Percentiles rank a stretch among this genome's conserved stretches.
These are phyloP conservation scores for Cephus spinipes DNA, from an alignment of 2,888 invertebrate species.

Conservation along the genomic window DNA sequence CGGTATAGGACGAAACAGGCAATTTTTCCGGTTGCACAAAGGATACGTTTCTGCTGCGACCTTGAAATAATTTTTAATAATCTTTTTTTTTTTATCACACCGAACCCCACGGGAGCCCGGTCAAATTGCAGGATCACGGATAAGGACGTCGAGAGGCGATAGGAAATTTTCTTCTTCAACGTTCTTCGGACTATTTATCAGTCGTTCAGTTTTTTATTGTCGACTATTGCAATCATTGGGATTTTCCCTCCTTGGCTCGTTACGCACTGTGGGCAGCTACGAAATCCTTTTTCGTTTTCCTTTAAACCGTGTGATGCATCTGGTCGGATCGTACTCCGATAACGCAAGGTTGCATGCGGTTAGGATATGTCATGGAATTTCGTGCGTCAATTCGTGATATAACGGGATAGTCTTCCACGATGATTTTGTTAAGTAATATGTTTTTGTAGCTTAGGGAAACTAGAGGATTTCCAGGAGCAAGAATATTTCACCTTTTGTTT, in stretches of 20 bases:
- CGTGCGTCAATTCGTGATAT: background rate
- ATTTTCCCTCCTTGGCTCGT: background rate
- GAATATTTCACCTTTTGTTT: background rate
- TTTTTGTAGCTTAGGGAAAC: background rate
- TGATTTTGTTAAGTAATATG: background rate
- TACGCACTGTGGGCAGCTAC: background rate
- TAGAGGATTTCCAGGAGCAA: background rate
- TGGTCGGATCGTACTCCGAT: background rate
- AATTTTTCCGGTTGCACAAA: background rate
- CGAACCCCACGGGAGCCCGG: background rate
- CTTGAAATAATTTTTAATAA: background rate
- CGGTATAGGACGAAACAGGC: background rate
- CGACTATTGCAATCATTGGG: background rate
- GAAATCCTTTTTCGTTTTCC: background rate
- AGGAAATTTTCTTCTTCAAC: background rate
- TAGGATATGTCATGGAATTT: background rate
- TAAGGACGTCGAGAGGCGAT: background rate
- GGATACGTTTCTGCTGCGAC: background rate
- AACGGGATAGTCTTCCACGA: background rate
- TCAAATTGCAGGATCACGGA: background rate
- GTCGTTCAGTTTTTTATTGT: background rate
- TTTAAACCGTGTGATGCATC: background rate
- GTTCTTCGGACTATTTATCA: background rate
- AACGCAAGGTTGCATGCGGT: background rate
- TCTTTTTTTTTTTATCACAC: background rate